phyloP scores from a whole-genome alignment of 2,113 vertebrate genomes.

The Orthochromis indermauri region DNA sequence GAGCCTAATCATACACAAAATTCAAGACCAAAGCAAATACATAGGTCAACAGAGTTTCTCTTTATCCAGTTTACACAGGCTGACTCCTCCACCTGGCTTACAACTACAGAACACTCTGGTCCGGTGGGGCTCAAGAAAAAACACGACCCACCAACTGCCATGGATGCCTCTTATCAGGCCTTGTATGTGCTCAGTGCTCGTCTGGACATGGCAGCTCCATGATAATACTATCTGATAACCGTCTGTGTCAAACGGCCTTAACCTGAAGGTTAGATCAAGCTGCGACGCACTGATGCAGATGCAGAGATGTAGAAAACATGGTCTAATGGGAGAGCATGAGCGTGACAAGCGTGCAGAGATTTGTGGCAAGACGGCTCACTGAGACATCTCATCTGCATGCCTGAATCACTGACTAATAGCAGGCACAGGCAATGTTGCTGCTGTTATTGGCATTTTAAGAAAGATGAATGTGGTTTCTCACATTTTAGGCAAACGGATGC shows the following conservation, averaged over 20 bases:
- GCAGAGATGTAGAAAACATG: constrained; percentile 6
- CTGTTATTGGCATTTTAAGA: background rate
- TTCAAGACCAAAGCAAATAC: constrained; percentile 18
- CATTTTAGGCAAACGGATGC: background rate
- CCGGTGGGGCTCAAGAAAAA: constrained; percentile 23
- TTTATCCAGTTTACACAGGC: constrained; percentile 39
- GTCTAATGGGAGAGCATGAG: background rate
- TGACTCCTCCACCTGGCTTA: constrained; percentile 2
- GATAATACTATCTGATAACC: constrained; percentile 45
- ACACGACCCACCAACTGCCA: constrained; percentile 35
- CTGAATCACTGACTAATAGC: background rate
- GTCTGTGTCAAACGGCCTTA: constrained; percentile 12
- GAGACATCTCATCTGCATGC: background rate
- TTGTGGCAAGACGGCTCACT: background rate
- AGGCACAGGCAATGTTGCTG: background rate
- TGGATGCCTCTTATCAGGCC: constrained; percentile 40
- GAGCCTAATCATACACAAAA: background rate
- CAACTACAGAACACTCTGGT: constrained; percentile 3
- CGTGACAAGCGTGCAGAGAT: background rate
- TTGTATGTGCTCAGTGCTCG: constrained; percentile 18
- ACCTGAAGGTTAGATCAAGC: constrained; percentile 24
- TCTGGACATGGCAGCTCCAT: constrained; percentile 29
- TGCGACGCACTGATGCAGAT: background rate
- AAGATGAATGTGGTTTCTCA: background rate
- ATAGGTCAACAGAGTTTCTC: background rate